Conservation (phyloP, 2,888 invertebrate species). For the Spodoptera littoralis region DNA sequence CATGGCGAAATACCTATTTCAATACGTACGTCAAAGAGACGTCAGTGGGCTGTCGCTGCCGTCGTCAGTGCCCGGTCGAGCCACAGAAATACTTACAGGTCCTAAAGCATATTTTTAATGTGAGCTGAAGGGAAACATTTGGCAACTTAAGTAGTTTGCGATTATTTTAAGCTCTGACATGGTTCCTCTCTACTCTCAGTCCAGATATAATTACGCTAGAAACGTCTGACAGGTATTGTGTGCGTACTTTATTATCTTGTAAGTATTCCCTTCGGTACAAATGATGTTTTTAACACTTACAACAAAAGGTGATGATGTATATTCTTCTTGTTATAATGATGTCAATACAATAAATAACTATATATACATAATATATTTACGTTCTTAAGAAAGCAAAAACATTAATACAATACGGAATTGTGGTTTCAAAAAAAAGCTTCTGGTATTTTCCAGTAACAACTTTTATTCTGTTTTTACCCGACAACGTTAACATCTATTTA, state of each 20-base stretch:
- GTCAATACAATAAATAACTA: too few relatives aligned
- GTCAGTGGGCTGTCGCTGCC: constrained; percentile 50
- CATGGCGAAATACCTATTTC: constrained; percentile 52
- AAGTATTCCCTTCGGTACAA: background rate
- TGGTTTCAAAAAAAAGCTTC: too few relatives aligned
- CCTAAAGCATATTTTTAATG: constrained; percentile 62
- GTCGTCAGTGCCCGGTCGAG: constrained; percentile 60
- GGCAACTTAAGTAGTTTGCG: constrained; percentile 39
- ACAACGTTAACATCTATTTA: too few relatives aligned
- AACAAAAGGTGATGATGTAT: too few relatives aligned
- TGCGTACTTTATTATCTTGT: too few relatives aligned
- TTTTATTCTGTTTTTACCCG: too few relatives aligned
- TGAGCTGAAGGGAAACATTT: constrained; percentile 45
- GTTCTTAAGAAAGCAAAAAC: too few relatives aligned
- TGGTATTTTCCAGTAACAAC: too few relatives aligned
- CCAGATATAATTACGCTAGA: constrained; percentile 3
- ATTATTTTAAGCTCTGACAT: constrained; percentile 40
- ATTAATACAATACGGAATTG: too few relatives aligned
- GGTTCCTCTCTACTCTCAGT: constrained; percentile 6
- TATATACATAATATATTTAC: too few relatives aligned
- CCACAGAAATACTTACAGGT: constrained; percentile 65
- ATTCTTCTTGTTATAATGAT: too few relatives aligned
- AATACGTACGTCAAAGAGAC: constrained; percentile 59
- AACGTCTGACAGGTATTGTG: background rate
- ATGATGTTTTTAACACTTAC: background rate